A percentile compares a stretch with the other conserved stretches of the same genome.
Evolutionary conservation across 1,140 invertebrate species (phyloP).

Genomic region (Idris sp.): DNA sequence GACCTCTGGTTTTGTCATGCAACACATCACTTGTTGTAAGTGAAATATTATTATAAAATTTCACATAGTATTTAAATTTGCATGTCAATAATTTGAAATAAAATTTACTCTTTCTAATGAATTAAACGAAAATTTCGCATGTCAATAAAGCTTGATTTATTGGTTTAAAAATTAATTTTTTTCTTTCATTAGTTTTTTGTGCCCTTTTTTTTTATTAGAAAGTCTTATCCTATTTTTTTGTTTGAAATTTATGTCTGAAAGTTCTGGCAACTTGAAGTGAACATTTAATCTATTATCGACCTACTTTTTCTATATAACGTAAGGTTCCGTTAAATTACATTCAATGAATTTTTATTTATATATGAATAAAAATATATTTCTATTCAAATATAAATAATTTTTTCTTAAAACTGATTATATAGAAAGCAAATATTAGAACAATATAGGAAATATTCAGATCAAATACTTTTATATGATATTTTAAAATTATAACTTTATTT

Average conservation of each 20-base stretch:
- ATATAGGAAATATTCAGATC: too few relatives aligned
- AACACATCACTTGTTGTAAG: too few relatives aligned
- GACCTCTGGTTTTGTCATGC: too few relatives aligned
- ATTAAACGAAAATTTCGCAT: conserved; percentile 40
- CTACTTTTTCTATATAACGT: conserved; percentile 43
- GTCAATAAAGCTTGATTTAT: conserved; percentile 52
- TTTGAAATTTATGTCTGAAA: conserved; percentile 47
- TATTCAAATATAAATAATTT: too few relatives aligned
- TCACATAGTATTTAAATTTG: too few relatives aligned
- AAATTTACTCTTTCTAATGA: conserved; percentile 41
- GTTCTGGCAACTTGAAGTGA: conserved; percentile 50
- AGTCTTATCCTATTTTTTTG: conserved; percentile 45
- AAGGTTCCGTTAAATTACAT: conserved; percentile 45
- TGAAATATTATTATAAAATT: too few relatives aligned
- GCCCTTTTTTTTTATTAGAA: conserved; percentile 24
- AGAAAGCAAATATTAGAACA: too few relatives aligned
- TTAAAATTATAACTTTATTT: too few relatives aligned
- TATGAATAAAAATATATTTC: conserved; percentile 22
- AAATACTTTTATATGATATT: too few relatives aligned
- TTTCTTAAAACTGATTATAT: too few relatives aligned
- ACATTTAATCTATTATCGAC: conserved; percentile 54
- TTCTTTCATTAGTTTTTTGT: not conserved
- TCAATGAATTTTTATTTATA: conserved; percentile 29
- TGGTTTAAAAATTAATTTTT: conserved; percentile 28
- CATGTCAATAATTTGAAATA: conserved; percentile 36